Percentiles rank a stretch among this genome's conserved stretches.
Conservation (phyloP, 2,797 vertebrate genomes). For the Pteronotus mesoamericanus region DNA sequence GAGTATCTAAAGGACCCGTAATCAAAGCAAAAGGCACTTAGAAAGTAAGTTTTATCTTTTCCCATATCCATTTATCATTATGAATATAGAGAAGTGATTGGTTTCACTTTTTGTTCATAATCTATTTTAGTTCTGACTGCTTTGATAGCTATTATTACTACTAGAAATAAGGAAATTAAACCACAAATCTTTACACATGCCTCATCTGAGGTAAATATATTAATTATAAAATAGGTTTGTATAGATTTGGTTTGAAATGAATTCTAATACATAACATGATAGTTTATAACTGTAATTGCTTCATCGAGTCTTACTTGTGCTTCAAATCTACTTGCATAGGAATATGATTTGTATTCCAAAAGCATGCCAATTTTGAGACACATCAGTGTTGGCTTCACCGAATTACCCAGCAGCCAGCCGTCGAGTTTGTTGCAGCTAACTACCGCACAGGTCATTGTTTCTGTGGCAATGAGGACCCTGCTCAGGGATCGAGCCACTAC, state of each 20-base stretch:
- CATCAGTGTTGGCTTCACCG: background rate
- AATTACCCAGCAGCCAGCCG: conserved; percentile 61
- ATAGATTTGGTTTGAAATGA: conserved; percentile 11
- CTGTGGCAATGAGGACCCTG: conserved; percentile 65
- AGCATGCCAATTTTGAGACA: background rate
- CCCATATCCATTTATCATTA: background rate
- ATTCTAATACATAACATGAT: conserved; percentile 2
- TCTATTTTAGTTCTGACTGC: conserved; percentile 19
- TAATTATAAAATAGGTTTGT: conserved; percentile 15
- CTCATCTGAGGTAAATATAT: background rate
- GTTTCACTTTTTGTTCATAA: conserved; percentile 43
- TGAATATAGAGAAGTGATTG: background rate
- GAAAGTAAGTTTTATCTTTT: conserved; percentile 19
- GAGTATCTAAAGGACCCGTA: background rate
- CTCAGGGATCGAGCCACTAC: conserved; percentile 68
- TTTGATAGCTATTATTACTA: conserved; percentile 32
- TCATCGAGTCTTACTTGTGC: conserved; percentile 43
- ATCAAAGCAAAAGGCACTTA: conserved; percentile 20
- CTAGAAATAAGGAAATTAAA: conserved; percentile 10
- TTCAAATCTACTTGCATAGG: conserved; percentile 29
- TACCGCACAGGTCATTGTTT: conserved; percentile 58
- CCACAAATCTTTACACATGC: background rate
- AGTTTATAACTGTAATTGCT: conserved; percentile 25
- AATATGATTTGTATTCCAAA: background rate
- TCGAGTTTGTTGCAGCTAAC: conserved; percentile 64